phyloP scores from a whole-genome alignment of 2,888 invertebrate species.

The Ophraella communa region DNA sequence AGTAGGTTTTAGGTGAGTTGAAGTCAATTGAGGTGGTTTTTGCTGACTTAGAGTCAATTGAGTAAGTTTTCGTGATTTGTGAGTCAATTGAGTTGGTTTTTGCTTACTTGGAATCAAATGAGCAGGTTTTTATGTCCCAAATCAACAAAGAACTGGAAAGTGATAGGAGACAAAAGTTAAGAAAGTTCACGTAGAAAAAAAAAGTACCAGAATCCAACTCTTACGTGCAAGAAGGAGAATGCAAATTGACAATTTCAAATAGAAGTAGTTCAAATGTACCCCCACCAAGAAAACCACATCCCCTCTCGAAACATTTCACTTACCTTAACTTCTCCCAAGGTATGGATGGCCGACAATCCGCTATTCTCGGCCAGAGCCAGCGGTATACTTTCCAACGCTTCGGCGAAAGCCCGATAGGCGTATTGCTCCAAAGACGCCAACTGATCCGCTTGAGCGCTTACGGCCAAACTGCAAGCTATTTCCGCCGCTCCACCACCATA shows the following conservation, averaged over 20 bases:
- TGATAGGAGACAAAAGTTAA: no score
- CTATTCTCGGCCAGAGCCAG: slow-evolving; percentile 96
- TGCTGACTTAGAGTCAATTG: no score
- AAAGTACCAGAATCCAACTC: no score
- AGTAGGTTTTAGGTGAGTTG: no score
- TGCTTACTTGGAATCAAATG: no score
- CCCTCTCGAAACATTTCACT: background rate
- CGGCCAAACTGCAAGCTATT: slow-evolving; percentile 91
- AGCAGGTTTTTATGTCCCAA: no score
- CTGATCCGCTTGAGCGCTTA: slow-evolving; percentile 86
- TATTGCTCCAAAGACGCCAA: slow-evolving; percentile 94
- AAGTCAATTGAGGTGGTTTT: no score
- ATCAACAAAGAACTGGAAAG: no score
- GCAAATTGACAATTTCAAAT: slow-evolving; percentile 1
- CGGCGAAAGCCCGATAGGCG: slow-evolving; percentile 93
- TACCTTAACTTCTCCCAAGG: slow-evolving; percentile 84
- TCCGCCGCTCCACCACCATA: slow-evolving; percentile 99
- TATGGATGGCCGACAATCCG: slow-evolving; percentile 91
- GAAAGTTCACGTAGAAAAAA: no score
- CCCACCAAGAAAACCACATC: background rate
- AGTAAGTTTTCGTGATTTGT: no score
- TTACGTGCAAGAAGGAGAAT: no score
- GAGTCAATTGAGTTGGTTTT: no score
- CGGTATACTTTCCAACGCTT: slow-evolving; percentile 94
- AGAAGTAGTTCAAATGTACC: background rate